Evolutionary conservation across 2,797 vertebrate genomes (phyloP).

Genomic region (Poeciliopsis turneri): DNA sequence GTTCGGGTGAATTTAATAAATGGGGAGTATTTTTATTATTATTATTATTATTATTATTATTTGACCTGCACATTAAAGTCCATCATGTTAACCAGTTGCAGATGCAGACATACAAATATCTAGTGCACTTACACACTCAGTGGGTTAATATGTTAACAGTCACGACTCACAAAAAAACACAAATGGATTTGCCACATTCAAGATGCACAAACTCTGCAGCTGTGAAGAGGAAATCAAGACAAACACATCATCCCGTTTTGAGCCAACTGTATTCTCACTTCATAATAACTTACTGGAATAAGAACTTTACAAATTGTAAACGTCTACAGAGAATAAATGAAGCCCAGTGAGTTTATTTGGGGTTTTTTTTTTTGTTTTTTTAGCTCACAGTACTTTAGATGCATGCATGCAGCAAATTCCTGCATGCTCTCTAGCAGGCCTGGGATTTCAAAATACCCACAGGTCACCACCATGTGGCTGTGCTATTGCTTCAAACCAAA

Average conservation of each 20-base stretch:
- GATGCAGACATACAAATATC: neutral
- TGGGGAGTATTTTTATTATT: neutral
- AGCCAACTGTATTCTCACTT: slow-evolving; percentile 36
- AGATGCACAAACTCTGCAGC: slow-evolving; percentile 26
- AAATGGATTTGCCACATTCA: slow-evolving; percentile 28
- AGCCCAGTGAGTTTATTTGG: neutral
- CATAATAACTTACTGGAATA: slow-evolving; percentile 16
- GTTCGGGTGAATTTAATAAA: neutral
- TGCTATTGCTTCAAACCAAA: neutral
- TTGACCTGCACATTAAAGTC: neutral
- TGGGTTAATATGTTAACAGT: neutral
- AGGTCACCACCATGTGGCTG: slow-evolving; percentile 25
- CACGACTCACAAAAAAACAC: neutral
- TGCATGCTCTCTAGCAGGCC: slow-evolving; percentile 12
- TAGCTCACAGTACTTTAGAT: neutral
- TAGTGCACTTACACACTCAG: neutral
- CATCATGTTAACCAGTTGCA: neutral
- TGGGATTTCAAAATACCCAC: slow-evolving; percentile 24
- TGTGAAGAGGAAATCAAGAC: slow-evolving; percentile 17
- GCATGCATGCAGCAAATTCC: slow-evolving; percentile 4
- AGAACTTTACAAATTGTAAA: slow-evolving; percentile 21
- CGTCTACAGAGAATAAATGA: slow-evolving; percentile 6
- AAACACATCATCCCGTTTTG: slow-evolving; percentile 23
- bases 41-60: no score
- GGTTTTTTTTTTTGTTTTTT: neutral